Conservation (phyloP, 2,888 invertebrate genomes). For the Seira musarum region DNA sequence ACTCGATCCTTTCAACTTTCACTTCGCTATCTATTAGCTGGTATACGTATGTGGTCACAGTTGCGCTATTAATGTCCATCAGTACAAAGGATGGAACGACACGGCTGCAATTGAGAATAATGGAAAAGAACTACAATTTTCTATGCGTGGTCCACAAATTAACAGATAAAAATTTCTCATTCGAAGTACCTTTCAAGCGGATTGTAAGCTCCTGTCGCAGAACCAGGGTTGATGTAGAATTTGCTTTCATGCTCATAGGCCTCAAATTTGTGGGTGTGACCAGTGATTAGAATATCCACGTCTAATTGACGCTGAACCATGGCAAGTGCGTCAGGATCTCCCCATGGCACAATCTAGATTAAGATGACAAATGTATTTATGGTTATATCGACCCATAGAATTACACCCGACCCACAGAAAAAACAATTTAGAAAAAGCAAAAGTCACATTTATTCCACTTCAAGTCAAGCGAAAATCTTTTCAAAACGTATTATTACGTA, state of each 20-base stretch:
- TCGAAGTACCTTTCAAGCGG: slow-evolving; percentile 84
- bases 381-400: too few relatives aligned
- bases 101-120: slow-evolving; percentile 77
- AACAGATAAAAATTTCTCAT: slow-evolving; percentile 12
- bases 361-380: too few relatives aligned
- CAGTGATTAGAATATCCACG: slow-evolving; percentile 98
- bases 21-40: slow-evolving; percentile 97
- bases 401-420: too few relatives aligned
- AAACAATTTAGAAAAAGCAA: too few relatives aligned
- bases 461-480: too few relatives aligned
- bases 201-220: slow-evolving; percentile 98
- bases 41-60: slow-evolving; percentile 98
- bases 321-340: slow-evolving; percentile 93
- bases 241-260: slow-evolving; percentile 99
- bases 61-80: slow-evolving; percentile 98
- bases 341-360: slow-evolving; percentile 88
- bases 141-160: background rate
- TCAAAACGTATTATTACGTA: too few relatives aligned
- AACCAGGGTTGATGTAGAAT: slow-evolving; percentile 99
- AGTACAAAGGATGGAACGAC: slow-evolving; percentile 97
- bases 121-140: background rate
- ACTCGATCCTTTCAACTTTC: slow-evolving; percentile 99
- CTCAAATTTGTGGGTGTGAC: slow-evolving; percentile 98
- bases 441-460: too few relatives aligned
- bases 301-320: slow-evolving; percentile 96